phyloP scores from a whole-genome alignment of 2,113 vertebrate species.

The Eudyptes chrysolophus region DNA sequence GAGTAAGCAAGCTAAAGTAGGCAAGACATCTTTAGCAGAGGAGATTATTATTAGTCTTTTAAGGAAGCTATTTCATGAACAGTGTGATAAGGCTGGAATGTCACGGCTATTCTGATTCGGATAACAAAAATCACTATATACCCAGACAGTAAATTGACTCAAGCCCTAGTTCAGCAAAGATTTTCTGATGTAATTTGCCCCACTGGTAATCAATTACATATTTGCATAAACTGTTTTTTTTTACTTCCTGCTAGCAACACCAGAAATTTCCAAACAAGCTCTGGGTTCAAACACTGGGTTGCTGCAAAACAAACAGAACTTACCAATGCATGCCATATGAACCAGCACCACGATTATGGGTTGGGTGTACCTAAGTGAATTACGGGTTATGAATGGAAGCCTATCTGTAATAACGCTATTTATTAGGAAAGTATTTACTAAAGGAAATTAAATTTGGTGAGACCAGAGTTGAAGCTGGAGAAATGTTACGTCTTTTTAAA shows the following conservation, averaged over 20 bases:
- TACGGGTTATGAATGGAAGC: not conserved
- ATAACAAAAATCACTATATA: not conserved
- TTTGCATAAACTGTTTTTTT: not conserved
- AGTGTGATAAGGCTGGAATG: constrained; percentile 18
- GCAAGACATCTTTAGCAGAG: constrained; percentile 11
- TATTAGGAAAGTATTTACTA: not conserved
- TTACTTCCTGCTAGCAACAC: not conserved
- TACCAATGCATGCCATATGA: not conserved
- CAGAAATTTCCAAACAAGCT: not conserved
- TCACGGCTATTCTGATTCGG: not conserved
- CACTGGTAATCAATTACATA: not conserved
- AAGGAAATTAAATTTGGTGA: not conserved
- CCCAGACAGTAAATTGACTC: not conserved
- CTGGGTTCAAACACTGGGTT: not conserved
- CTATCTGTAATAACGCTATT: not conserved
- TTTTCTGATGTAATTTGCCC: not conserved
- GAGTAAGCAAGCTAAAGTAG: constrained; percentile 45
- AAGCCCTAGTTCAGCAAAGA: not conserved
- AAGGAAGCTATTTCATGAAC: constrained; percentile 25
- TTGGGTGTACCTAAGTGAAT: not conserved
- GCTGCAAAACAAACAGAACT: not conserved
- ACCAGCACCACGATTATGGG: not conserved
- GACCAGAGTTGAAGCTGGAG: not conserved
- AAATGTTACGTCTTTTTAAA: not conserved
- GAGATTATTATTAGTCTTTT: constrained; percentile 23